Conservation (phyloP, 2,797 vertebrate species). For the Muscicapa striata region DNA sequence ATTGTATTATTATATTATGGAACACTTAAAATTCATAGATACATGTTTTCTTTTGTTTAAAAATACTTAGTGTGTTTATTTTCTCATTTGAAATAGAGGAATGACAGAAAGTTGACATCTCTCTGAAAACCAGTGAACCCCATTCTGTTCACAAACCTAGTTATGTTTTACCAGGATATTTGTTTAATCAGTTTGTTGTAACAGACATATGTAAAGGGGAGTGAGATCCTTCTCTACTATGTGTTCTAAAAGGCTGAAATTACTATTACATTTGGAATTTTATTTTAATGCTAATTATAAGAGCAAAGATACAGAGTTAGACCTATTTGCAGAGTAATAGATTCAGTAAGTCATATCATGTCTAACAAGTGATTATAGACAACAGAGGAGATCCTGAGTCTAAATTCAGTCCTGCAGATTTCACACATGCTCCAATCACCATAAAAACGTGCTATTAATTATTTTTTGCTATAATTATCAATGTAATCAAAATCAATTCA, state of each 20-base stretch:
- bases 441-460: neutral
- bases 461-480: neutral
- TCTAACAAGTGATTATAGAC: neutral
- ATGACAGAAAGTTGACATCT: neutral
- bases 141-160: neutral
- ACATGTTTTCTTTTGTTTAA: neutral
- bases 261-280: neutral
- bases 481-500: neutral
- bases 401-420: neutral
- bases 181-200: neutral
- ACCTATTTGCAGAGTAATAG: neutral
- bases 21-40: neutral
- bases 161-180: neutral
- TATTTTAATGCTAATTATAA: neutral
- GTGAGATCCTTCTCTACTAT: neutral
- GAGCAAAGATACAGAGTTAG: neutral
- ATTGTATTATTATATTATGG: neutral
- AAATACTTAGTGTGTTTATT: neutral
- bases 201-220: neutral
- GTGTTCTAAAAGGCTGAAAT: neutral
- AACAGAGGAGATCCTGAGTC: neutral
- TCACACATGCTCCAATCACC: neutral
- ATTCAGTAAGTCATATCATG: neutral
- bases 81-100: neutral
- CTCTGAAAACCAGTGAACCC: neutral